Evolutionary conservation across 1,140 invertebrate species (phyloP).

Genomic region (Cherax quadricarinatus): DNA sequence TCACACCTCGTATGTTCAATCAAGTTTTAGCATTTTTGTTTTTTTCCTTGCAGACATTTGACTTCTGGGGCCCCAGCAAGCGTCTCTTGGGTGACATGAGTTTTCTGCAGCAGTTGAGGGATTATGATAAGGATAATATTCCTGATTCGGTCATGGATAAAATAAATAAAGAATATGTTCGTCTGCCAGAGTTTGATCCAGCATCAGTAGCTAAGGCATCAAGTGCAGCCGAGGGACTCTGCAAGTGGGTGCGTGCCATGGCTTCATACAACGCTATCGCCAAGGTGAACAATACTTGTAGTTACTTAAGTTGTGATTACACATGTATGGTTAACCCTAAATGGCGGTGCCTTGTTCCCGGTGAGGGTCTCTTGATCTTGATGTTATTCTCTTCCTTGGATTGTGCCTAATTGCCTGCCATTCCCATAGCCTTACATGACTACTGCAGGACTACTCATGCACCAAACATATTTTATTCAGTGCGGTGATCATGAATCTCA

Average conservation of each 20-base stretch:
- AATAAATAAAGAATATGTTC: slow-evolving; percentile 86
- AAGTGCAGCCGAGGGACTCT: slow-evolving; percentile 93
- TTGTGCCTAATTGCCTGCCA: too few relatives aligned
- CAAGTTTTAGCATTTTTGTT: too few relatives aligned
- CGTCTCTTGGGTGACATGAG: slow-evolving; percentile 95
- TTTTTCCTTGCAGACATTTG: slow-evolving; percentile 81
- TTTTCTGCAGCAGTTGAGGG: slow-evolving; percentile 91
- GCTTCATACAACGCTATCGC: slow-evolving; percentile 67
- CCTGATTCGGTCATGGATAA: slow-evolving; percentile 87
- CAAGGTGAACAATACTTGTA: slow-evolving; percentile 54
- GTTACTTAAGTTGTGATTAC: neutral
- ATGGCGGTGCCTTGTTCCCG: too few relatives aligned
- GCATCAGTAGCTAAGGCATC: slow-evolving; percentile 92
- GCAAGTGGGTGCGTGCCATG: slow-evolving; percentile 88
- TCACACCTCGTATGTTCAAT: too few relatives aligned
- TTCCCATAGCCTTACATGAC: too few relatives aligned
- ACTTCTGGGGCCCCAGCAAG: slow-evolving; percentile 95
- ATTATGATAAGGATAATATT: slow-evolving; percentile 95
- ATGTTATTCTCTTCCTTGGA: too few relatives aligned
- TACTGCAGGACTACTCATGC: too few relatives aligned
- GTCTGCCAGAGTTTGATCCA: slow-evolving; percentile 94
- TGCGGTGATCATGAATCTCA: too few relatives aligned
- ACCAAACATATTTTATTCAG: too few relatives aligned
- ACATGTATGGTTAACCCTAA: too few relatives aligned
- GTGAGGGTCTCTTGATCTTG: too few relatives aligned